phyloP scores from a whole-genome alignment of 2,113 vertebrate species.

The Nesogale talazaci region DNA sequence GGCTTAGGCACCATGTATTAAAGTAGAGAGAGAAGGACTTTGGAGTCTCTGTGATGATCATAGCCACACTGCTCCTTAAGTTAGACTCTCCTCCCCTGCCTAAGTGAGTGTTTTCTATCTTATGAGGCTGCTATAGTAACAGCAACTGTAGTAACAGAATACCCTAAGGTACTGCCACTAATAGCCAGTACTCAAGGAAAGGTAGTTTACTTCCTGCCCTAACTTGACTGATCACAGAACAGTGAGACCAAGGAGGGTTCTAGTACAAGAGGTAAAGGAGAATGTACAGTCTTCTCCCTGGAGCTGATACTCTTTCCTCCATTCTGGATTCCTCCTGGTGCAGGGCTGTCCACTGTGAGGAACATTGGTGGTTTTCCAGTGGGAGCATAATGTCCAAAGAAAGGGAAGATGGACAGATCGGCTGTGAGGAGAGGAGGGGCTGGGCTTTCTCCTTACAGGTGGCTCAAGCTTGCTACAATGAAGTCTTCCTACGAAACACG shows the following conservation, averaged over 20 bases:
- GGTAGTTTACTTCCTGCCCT: not conserved
- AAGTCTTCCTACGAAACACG: not conserved
- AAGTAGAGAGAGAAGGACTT: not conserved
- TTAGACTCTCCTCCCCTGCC: not conserved
- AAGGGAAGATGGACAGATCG: not conserved
- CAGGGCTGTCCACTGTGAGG: not conserved
- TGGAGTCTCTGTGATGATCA: not conserved
- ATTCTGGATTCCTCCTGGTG: not conserved
- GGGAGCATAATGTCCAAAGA: not conserved
- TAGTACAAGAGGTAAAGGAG: not conserved
- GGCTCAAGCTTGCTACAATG: not conserved
- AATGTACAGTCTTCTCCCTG: not conserved
- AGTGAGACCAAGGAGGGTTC: not conserved
- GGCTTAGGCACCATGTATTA: not conserved
- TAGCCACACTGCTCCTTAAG: not conserved
- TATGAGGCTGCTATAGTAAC: not conserved
- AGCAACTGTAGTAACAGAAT: not conserved
- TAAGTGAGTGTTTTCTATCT: not conserved
- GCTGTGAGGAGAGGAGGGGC: not conserved
- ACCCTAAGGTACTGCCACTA: not conserved
- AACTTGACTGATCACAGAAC: not conserved
- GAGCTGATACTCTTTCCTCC: not conserved
- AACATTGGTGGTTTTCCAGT: not conserved
- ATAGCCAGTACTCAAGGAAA: not conserved
- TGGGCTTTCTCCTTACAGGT: not conserved